A percentile compares a stretch with the other conserved stretches of the same genome.
Evolutionary conservation across 1,140 invertebrate genomes (phyloP).

Genomic region (Agraylea sexmaculata): DNA sequence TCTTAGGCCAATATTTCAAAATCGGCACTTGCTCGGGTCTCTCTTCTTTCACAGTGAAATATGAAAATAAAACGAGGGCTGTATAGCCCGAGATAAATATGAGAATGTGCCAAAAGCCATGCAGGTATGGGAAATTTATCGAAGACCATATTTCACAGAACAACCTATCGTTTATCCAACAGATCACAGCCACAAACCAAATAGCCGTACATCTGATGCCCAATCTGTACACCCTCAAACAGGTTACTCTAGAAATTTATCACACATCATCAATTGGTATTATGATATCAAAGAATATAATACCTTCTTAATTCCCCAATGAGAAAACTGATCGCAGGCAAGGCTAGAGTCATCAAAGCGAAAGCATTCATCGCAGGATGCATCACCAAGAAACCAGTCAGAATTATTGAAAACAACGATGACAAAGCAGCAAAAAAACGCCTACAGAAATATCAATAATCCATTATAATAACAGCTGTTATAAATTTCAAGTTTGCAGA

Average conservation of each 20-base stretch:
- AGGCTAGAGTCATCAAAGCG: constrained; percentile 60
- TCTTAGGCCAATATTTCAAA: constrained; percentile 61
- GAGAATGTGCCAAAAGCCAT: constrained; percentile 69
- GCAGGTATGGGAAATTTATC: constrained; percentile 66
- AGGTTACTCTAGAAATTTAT: constrained; percentile 44
- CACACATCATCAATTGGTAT: constrained; percentile 6
- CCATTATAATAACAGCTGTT: constrained; percentile 9
- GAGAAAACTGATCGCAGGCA: constrained; percentile 55
- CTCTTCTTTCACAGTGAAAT: constrained; percentile 62
- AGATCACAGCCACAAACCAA: constrained; percentile 55
- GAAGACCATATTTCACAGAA: constrained; percentile 67
- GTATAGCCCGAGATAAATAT: constrained; percentile 68
- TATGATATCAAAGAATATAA: constrained; percentile 9
- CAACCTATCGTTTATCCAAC: constrained; percentile 65
- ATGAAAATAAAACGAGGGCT: constrained; percentile 62
- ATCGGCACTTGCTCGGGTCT: constrained; percentile 54
- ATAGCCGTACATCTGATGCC: constrained; percentile 53
- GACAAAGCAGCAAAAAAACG: constrained; percentile 42
- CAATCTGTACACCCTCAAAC: constrained; percentile 50
- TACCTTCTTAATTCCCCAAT: constrained; percentile 54
- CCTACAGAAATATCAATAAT: constrained; percentile 27
- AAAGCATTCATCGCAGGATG: constrained; percentile 68
- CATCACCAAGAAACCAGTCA: constrained; percentile 54
- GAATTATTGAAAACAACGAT: constrained; percentile 45
- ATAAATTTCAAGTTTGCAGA: constrained; percentile 18